A percentile compares a stretch with the other conserved stretches of the same genome.
phyloP scores from a whole-genome alignment of 2,888 invertebrate genomes.

The Epiblema foenella region DNA sequence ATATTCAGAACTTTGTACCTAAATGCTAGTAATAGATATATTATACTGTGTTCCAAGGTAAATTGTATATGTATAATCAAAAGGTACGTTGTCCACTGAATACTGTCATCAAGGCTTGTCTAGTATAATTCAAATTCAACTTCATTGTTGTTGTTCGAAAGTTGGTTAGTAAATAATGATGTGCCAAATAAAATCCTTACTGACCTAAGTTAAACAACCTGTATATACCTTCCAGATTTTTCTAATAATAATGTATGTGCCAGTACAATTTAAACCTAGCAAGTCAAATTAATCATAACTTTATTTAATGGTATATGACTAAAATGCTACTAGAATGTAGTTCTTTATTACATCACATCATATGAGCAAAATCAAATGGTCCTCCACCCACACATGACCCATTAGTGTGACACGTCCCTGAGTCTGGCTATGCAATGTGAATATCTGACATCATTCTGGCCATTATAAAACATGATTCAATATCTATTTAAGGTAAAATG shows the following conservation, averaged over 20 bases:
- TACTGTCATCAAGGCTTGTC: no score
- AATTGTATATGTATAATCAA: no score
- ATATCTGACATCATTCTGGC: slow-evolving; percentile 66
- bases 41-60: no score
- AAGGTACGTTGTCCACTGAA: no score
- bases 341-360: slow-evolving; percentile 28
- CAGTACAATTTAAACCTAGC: neutral
- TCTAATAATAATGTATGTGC: no score
- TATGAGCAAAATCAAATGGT: slow-evolving; percentile 45
- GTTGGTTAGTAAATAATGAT: no score
- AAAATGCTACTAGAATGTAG: neutral
- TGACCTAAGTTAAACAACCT: no score
- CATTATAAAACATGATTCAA: slow-evolving; percentile 61
- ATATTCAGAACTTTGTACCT: no score
- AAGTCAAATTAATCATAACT: neutral
- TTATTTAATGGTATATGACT: neutral
- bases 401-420: slow-evolving; percentile 32
- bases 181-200: no score
- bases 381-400: slow-evolving; percentile 51
- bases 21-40: no score
- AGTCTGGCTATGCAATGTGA: slow-evolving; percentile 48
- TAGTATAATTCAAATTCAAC: no score
- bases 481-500: slow-evolving; percentile 54
- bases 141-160: no score
- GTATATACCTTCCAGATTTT: neutral